Percentiles rank a stretch among this genome's conserved stretches.
Evolutionary conservation across 2,113 vertebrate genomes (phyloP).

Genomic region (Benitochromis conjunctus): DNA sequence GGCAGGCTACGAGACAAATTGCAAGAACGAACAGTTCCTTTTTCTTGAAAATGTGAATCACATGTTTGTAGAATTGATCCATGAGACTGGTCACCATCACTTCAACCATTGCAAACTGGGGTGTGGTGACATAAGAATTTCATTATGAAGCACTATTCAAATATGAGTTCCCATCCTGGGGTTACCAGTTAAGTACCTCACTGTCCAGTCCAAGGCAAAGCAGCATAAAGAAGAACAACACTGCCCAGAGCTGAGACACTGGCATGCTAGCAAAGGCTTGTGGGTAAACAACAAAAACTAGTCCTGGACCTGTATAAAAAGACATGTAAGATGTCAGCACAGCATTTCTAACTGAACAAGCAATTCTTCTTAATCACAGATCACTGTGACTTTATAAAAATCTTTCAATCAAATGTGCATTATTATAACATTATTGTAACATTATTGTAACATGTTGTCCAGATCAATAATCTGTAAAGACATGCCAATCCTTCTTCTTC

Average conservation of each 20-base stretch:
- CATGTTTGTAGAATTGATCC: slow-evolving; percentile 49
- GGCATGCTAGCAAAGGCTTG: slow-evolving; percentile 78
- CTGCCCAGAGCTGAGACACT: slow-evolving; percentile 71
- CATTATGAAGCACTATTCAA: background rate
- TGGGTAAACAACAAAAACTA: slow-evolving; percentile 77
- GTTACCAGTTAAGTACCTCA: slow-evolving; percentile 49
- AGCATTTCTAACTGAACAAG: background rate
- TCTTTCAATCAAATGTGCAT: background rate
- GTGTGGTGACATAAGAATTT: background rate
- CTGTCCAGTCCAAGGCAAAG: slow-evolving; percentile 77
- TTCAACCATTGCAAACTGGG: slow-evolving; percentile 78
- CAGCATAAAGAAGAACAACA: slow-evolving; percentile 78
- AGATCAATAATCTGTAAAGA: background rate
- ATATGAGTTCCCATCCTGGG: background rate
- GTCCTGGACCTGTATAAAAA: slow-evolving; percentile 63
- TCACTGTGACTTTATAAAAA: background rate
- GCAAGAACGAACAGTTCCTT: slow-evolving; percentile 72
- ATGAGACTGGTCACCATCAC: slow-evolving; percentile 77
- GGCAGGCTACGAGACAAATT: slow-evolving; percentile 48
- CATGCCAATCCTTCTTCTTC: background rate
- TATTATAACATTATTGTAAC: background rate
- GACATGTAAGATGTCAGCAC: background rate
- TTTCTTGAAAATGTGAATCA: slow-evolving; percentile 57
- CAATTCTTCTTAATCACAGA: background rate
- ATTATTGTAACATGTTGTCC: background rate